Evolutionary conservation across 2,113 vertebrate genomes (phyloP).

Genomic region (Dissostichus mawsoni): DNA sequence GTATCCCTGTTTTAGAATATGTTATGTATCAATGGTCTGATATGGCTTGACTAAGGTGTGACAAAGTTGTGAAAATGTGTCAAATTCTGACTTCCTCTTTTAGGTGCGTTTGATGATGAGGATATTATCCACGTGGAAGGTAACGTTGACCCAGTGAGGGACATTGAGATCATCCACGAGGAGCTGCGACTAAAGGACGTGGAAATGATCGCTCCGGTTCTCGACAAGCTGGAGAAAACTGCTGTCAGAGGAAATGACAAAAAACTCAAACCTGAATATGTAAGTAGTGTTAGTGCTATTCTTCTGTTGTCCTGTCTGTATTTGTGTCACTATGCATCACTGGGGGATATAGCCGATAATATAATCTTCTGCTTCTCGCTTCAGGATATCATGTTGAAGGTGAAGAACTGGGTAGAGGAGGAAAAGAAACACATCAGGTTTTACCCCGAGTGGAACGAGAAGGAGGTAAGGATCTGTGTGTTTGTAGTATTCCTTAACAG

Average conservation of each 20-base stretch:
- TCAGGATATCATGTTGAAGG: constrained; percentile 97
- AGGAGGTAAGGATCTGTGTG: constrained; percentile 88
- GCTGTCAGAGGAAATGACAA: constrained; percentile 96
- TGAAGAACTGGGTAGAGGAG: constrained; percentile 95
- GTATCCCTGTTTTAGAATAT: background rate
- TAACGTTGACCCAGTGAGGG: constrained; percentile 95
- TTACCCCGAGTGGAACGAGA: constrained; percentile 97
- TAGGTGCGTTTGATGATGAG: constrained; percentile 96
- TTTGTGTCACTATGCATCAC: background rate
- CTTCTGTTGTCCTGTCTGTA: constrained; percentile 6
- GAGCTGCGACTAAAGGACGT: constrained; percentile 97
- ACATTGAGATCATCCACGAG: constrained; percentile 92
- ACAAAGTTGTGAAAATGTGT: background rate
- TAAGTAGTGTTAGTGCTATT: constrained; percentile 76
- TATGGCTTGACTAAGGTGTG: background rate
- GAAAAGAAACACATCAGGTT: constrained; percentile 97
- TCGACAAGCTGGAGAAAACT: constrained; percentile 98
- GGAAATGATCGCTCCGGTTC: constrained; percentile 91
- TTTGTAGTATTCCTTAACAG: no score
- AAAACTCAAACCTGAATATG: constrained; percentile 98
- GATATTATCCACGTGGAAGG: constrained; percentile 98
- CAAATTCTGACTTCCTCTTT: background rate
- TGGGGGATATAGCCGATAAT: background rate
- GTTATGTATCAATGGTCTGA: background rate
- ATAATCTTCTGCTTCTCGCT: constrained; percentile 46